phyloP scores from a whole-genome alignment of 2,888 invertebrate genomes.

The Empis stercorea region DNA sequence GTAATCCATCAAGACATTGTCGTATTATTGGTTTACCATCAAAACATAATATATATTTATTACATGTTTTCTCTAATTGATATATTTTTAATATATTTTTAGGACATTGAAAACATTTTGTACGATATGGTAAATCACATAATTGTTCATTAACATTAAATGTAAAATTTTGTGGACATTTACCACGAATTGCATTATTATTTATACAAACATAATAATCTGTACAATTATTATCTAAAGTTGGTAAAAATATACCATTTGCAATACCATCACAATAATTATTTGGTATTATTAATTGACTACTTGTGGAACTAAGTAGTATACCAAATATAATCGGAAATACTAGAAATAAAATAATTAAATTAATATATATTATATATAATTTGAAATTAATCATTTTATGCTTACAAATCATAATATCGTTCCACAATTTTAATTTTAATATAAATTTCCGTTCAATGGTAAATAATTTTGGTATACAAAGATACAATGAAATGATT shows the following conservation, averaged over 20 bases:
- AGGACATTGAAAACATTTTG: conserved; percentile 21
- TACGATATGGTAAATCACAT: conserved; percentile 18
- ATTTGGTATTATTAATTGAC: too few relatives aligned
- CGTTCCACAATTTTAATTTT: too few relatives aligned
- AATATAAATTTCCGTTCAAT: too few relatives aligned
- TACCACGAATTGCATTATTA: conserved; percentile 13
- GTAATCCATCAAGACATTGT: conserved; percentile 24
- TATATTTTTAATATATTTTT: conserved; percentile 17
- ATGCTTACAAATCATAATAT: too few relatives aligned
- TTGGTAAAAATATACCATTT: conserved; percentile 21
- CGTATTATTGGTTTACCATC: conserved; percentile 19
- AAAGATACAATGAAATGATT: too few relatives aligned
- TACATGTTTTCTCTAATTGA: conserved; percentile 26
- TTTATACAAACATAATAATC: conserved; percentile 22
- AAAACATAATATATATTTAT: conserved; percentile 27
- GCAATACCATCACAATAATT: conserved; percentile 15
- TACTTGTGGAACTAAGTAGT: too few relatives aligned
- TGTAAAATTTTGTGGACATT: conserved; percentile 14
- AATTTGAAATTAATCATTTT: too few relatives aligned
- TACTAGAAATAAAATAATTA: too few relatives aligned
- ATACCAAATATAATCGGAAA: too few relatives aligned
- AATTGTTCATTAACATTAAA: conserved; percentile 14
- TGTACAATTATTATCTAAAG: conserved; percentile 14
- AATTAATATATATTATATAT: too few relatives aligned
- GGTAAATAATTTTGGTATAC: too few relatives aligned